Conservation (phyloP, 2,888 invertebrate genomes). For the Micoletzkya japonica region DNA sequence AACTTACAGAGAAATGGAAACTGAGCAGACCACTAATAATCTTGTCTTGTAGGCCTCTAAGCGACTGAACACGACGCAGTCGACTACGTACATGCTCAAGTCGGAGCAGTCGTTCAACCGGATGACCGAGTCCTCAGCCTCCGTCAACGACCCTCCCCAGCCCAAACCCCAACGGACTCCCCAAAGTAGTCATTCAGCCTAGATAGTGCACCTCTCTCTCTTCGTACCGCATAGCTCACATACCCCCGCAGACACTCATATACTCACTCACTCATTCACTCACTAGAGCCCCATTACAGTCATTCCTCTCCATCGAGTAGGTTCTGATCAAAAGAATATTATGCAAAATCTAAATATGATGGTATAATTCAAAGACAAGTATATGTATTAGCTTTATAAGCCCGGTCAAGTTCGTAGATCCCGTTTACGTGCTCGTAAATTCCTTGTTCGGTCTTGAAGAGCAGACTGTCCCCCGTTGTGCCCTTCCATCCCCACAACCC, state of each 20-base stretch:
- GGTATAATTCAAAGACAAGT: too few relatives aligned
- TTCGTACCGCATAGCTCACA: slow-evolving; percentile 18
- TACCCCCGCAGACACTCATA: background rate
- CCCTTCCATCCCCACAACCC: too few relatives aligned
- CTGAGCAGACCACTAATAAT: background rate
- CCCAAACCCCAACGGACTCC: slow-evolving; percentile 6
- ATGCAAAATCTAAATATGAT: too few relatives aligned
- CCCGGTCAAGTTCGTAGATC: too few relatives aligned
- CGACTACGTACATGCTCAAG: slow-evolving; percentile 90
- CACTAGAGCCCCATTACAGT: too few relatives aligned
- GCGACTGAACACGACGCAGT: slow-evolving; percentile 87
- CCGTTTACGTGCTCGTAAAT: too few relatives aligned
- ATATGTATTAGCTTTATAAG: too few relatives aligned
- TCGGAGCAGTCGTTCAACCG: slow-evolving; percentile 61
- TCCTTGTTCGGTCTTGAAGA: too few relatives aligned
- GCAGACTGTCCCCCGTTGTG: too few relatives aligned
- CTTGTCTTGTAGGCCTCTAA: slow-evolving; percentile 77
- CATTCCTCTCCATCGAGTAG: too few relatives aligned
- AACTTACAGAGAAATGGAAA: background rate
- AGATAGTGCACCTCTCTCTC: background rate
- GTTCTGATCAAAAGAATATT: too few relatives aligned
- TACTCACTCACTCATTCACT: too few relatives aligned
- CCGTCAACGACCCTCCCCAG: slow-evolving; percentile 37
- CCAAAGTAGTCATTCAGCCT: slow-evolving; percentile 17
- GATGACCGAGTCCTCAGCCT: slow-evolving; percentile 57